Percentiles rank a stretch among this genome's conserved stretches.
Evolutionary conservation across 2,888 invertebrate genomes (phyloP).

Genomic region (Lordiphosa fenestrarum): DNA sequence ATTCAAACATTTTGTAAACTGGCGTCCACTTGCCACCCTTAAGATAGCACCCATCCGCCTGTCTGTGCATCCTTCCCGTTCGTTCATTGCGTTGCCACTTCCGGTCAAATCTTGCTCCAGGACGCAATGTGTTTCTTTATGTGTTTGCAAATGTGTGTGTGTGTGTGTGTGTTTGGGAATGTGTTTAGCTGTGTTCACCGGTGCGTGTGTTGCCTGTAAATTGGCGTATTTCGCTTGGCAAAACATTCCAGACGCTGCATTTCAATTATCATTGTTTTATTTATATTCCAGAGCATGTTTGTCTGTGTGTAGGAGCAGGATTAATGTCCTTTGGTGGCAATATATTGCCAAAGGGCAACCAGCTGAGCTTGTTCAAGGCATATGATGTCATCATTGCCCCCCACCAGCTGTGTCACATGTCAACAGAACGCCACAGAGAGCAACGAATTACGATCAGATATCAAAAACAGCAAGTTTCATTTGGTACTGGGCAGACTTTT

Average conservation of each 20-base stretch:
- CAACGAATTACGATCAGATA: no score
- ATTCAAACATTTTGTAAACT: no score
- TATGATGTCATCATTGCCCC: not conserved
- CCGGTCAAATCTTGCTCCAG: slow-evolving; percentile 38
- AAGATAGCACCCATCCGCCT: slow-evolving; percentile 3
- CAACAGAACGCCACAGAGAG: no score
- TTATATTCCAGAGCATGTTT: not conserved
- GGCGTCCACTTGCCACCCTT: no score
- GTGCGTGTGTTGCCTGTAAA: slow-evolving; percentile 56
- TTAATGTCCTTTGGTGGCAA: no score
- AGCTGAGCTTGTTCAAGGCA: not conserved
- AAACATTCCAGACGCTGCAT: slow-evolving; percentile 54
- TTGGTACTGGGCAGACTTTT: no score
- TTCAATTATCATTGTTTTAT: slow-evolving; percentile 55
- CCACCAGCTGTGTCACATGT: no score
- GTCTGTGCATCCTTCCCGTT: slow-evolving; percentile 11
- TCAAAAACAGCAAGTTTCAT: no score
- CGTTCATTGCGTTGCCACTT: slow-evolving; percentile 24
- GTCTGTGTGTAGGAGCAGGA: slow-evolving; percentile 4
- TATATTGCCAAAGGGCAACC: not conserved
- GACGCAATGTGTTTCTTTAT: slow-evolving; percentile 7
- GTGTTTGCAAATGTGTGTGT: not conserved
- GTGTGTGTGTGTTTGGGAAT: slow-evolving; percentile 6
- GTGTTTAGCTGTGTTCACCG: slow-evolving; percentile 30
- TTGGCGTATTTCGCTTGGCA: slow-evolving; percentile 48